Percentiles rank a stretch among this genome's conserved stretches.
Evolutionary conservation across 1,140 invertebrate species (phyloP).

Genomic region (Sitodiplosis mosellana): DNA sequence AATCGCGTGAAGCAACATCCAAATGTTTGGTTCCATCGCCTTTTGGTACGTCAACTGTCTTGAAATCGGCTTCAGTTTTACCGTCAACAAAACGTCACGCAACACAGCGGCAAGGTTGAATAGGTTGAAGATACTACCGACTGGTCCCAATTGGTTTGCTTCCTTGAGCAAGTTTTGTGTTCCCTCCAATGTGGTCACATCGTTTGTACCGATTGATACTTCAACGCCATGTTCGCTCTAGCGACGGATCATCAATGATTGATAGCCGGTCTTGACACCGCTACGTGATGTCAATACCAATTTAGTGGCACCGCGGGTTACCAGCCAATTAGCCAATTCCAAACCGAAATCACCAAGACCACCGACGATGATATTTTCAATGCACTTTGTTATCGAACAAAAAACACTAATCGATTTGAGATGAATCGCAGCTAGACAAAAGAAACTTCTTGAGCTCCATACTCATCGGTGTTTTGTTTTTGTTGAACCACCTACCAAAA

Average conservation of each 20-base stretch:
- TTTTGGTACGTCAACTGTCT: constrained; percentile 27
- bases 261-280: constrained; percentile 67
- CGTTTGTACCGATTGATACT: constrained; percentile 25
- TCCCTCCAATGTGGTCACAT: constrained; percentile 25
- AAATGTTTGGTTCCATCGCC: constrained; percentile 27
- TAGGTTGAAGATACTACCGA: constrained; percentile 56
- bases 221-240: constrained; percentile 29
- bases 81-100: constrained; percentile 28
- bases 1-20: constrained; percentile 26
- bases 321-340: constrained; percentile 72
- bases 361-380: no score
- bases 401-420: no score
- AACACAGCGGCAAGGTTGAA: constrained; percentile 53
- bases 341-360: constrained; percentile 87
- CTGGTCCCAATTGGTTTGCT: constrained; percentile 33
- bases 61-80: constrained; percentile 27
- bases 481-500: no score
- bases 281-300: constrained; percentile 69
- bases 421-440: no score
- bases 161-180: constrained; percentile 33
- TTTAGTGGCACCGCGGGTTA: constrained; percentile 55
- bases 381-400: no score
- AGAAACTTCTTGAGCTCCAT: no score
- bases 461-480: no score
- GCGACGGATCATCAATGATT: constrained; percentile 47